Conservation (phyloP, 2,888 invertebrate species). For the Drosophila engyochracea region DNA sequence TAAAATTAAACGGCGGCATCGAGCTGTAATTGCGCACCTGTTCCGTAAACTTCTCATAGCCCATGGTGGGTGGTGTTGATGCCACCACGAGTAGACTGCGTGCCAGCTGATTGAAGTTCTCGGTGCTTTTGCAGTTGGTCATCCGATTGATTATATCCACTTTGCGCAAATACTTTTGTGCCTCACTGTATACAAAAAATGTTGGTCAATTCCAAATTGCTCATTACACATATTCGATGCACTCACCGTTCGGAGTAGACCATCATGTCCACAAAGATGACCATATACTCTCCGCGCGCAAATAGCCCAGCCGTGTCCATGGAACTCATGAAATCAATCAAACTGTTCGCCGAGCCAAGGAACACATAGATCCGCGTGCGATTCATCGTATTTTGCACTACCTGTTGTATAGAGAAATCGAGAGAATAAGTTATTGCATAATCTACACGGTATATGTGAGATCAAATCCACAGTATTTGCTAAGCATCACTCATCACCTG, state of each 20-base stretch:
- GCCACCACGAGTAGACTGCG: conserved; percentile 95
- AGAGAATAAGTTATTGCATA: neutral
- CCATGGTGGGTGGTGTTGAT: conserved; percentile 92
- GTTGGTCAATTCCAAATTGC: neutral
- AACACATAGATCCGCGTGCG: conserved; percentile 97
- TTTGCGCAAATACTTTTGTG: conserved; percentile 92
- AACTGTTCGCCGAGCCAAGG: conserved; percentile 93
- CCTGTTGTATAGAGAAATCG: conserved; percentile 67
- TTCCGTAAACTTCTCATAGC: conserved; percentile 91
- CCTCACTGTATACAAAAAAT: conserved; percentile 86
- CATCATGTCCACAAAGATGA: conserved; percentile 97
- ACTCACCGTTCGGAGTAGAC: conserved; percentile 90
- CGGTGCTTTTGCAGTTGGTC: conserved; percentile 87
- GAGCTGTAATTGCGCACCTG: conserved; percentile 92
- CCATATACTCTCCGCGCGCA: conserved; percentile 96
- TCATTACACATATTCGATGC: too few species aligned
- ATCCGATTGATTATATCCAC: conserved; percentile 87
- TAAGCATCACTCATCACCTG: conserved; percentile 87
- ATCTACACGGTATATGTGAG: neutral
- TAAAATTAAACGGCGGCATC: conserved; percentile 92
- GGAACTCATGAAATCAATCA: conserved; percentile 95
- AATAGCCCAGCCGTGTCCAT: conserved; percentile 96
- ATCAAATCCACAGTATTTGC: neutral
- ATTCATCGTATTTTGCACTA: conserved; percentile 92
- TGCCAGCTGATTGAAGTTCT: conserved; percentile 88